Conservation (phyloP, 2,113 vertebrate genomes). For the Equus przewalskii region DNA sequence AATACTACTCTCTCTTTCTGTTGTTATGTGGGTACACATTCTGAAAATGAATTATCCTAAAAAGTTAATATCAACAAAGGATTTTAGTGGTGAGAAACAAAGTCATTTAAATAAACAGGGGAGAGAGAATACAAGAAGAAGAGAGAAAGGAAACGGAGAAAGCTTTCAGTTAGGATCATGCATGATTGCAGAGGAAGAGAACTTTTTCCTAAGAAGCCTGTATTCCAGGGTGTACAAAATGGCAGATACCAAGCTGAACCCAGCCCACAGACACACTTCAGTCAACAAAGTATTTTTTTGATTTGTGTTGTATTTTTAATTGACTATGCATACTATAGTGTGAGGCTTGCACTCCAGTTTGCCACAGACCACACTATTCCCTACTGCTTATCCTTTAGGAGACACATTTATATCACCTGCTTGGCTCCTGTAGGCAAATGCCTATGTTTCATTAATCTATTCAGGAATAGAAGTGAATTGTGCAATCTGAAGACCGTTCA, state of each 20-base stretch:
- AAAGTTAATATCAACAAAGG: background rate
- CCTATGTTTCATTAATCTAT: background rate
- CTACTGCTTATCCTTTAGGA: background rate
- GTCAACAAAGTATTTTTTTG: background rate
- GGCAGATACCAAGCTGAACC: background rate
- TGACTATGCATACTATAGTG: background rate
- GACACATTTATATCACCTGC: background rate
- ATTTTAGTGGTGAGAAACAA: background rate
- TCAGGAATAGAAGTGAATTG: background rate
- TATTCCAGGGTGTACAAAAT: background rate
- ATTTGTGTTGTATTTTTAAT: background rate
- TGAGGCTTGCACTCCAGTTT: background rate
- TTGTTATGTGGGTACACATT: background rate
- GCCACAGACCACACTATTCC: background rate
- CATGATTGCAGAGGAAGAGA: background rate
- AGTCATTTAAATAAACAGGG: background rate
- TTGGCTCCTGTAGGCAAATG: background rate
- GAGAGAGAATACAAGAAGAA: background rate
- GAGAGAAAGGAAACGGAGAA: background rate
- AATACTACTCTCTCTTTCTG: conserved; percentile 55
- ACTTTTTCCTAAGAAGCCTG: background rate
- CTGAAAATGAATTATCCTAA: background rate
- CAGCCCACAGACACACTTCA: background rate
- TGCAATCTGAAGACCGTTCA: background rate
- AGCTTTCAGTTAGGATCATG: background rate